Base-by-base conservation (phyloP, 1,140 invertebrate genomes). In the Probaryconus sp. region DNA sequence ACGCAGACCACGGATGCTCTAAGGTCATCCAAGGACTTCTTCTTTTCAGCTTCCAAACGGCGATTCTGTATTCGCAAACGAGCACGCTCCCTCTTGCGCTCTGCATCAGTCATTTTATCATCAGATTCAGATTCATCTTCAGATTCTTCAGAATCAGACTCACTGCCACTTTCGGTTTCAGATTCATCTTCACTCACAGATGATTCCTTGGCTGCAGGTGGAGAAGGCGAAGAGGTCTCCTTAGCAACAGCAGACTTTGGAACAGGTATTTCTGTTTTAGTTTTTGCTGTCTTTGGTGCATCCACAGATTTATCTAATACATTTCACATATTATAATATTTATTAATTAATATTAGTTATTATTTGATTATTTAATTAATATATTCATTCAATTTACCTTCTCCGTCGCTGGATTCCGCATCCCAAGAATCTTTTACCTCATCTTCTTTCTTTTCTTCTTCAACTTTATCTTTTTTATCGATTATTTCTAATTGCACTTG, bases 1-100 rank as follows among this genome's bases (percentile, higher is more conserved):
- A 99, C 98, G 87, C 98, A 99, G 1, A 99, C 97, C 13, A 99
- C 96, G 5, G 97, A 96, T 0, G 98, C 96, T 56, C 98, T 90
- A 1, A 99, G 89, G 45, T 93, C 90, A 51, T 98, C 95, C 3
- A 93, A 80, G 2, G 88, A 90, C 80, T 92, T 92, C 68, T 94
- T 95, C 76, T 94, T 94, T 81, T 98, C 95, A 26, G 95, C 95
- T 6, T 93, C 93, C 78, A 94, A 91, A 81, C 93, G 90, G 30
- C 96, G 91, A 90, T 94, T 95, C 88, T 92, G 90, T 83, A 96
- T 94, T 81, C 94, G 90, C 20, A 88, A 85, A 18, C 89, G 77
- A 1, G 91, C 92, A 48, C 89, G 91, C 65, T 94, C 91, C 69
- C 90, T 89, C 31, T 91, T 92, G 51, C 89, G 90, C 72, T 94